Base-by-base conservation (phyloP, 1,140 invertebrate species). In the Ladona fulva region DNA sequence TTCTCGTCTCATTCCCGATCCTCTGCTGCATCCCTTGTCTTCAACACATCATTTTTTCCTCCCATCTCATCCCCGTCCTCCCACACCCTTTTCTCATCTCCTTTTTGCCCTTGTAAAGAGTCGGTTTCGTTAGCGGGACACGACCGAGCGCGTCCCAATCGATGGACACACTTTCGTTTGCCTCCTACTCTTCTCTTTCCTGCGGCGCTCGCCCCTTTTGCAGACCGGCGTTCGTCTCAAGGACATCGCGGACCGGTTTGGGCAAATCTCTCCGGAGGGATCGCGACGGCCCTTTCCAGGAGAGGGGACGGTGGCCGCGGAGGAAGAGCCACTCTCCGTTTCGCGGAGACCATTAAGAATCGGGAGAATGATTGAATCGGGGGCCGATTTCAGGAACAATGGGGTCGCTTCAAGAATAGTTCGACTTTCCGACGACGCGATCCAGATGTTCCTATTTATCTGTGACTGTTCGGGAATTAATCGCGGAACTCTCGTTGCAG, bases 51-150 rank as follows among this genome's bases (percentile, higher is more conserved):
- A 16, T 66, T 22, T 66, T 66, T 66, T 12, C 52, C 10, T 19
- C 44, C 19, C 44, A 10, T 52, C 44, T 52, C 44, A 10, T 11
- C 44, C 19, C 44, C 19, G 3, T 66, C 52, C 52, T 19, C 52
- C 52, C 52, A 66, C 52, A 66, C 14, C 52, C 52, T 12, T n/a
- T n/a, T n/a, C n/a, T n/a, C 3, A 12, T 12, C 52, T 66, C 52
- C 52, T 19, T 66, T 22, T 66, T 66, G 52, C 52, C 52, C 52
- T 66, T 66, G 16, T 22, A 66, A 6, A 22, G 52, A 66, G 12
- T 66, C 52, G 52, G 52, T 66, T 66, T 66, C n/a, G 52, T 66
- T 66, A 66, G 52, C 52, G 52, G 52, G 52, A 66, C 52, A 66
- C n/a, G n/a, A 19, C 52, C 52, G 52, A 66, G 52, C 52, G n/a